Conservation (phyloP, 1,140 invertebrate genomes). For the Potamilus streckersoni region DNA sequence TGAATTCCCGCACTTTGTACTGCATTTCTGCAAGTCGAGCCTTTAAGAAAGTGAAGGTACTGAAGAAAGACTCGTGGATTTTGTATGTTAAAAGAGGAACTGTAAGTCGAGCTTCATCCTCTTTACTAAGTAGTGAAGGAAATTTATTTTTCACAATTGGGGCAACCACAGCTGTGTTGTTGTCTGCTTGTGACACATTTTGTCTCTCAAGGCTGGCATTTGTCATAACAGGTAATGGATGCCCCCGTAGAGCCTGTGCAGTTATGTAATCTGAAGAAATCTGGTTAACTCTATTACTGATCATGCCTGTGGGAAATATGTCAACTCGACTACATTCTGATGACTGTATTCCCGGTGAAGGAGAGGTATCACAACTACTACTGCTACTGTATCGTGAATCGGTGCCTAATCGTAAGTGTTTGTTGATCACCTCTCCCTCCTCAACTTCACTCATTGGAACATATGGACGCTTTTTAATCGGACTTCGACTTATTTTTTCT, state of each 20-base stretch:
- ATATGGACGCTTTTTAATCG: slow-evolving; percentile 65
- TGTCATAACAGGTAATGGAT: background rate
- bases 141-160: slow-evolving; percentile 39
- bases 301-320: background rate
- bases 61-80: slow-evolving; percentile 56
- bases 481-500: slow-evolving; percentile 51
- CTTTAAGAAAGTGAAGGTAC: slow-evolving; percentile 57
- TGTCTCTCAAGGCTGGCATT: slow-evolving; percentile 17
- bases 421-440: slow-evolving; percentile 24
- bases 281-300: slow-evolving; percentile 16
- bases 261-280: slow-evolving; percentile 1
- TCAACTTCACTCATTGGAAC: slow-evolving; percentile 34
- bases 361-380: background rate
- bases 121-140: slow-evolving; percentile 23
- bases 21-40: slow-evolving; percentile 48
- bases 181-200: slow-evolving; percentile 13
- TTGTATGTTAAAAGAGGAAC: slow-evolving; percentile 53
- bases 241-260: too few relatives aligned
- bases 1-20: slow-evolving; percentile 41
- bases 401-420: slow-evolving; percentile 34
- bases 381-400: slow-evolving; percentile 1
- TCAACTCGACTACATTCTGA: background rate
- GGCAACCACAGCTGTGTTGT: slow-evolving; percentile 47
- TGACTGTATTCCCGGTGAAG: background rate
- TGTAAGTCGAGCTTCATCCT: slow-evolving; percentile 56